phyloP scores from a whole-genome alignment of 2,113 vertebrate genomes.

The Ariopsis seemanni region DNA sequence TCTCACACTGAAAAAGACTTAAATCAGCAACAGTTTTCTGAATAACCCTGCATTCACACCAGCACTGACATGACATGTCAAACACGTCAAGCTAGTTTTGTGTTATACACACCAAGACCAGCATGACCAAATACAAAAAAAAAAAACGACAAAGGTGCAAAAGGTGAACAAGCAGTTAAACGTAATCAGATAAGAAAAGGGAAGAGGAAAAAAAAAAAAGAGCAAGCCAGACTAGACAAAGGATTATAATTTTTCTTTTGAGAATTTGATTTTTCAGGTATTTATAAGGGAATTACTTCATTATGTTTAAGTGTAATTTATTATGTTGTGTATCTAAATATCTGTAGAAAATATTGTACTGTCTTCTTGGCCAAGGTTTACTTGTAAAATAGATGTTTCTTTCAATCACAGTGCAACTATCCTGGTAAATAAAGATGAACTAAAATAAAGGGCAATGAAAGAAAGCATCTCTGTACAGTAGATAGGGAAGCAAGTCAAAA shows the following conservation, averaged over 20 bases:
- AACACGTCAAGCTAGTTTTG: not conserved
- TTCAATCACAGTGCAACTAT: not conserved
- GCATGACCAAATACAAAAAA: not conserved
- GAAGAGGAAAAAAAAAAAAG: not conserved
- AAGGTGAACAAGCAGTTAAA: not conserved
- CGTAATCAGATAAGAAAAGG: not conserved
- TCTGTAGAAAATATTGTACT: not conserved
- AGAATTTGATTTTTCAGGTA: not conserved
- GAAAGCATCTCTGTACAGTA: not conserved
- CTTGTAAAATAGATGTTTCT: not conserved
- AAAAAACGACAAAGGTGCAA: not conserved
- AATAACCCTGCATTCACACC: not conserved
- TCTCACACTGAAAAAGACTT: not conserved
- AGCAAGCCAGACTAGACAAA: not conserved
- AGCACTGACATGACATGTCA: not conserved
- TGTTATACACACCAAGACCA: not conserved
- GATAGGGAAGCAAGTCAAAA: not conserved
- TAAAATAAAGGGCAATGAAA: not conserved
- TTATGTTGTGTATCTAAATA: not conserved
- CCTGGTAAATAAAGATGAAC: not conserved
- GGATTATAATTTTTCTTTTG: not conserved
- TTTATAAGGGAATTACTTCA: not conserved
- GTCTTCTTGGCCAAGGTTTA: not conserved
- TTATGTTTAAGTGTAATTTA: not conserved
- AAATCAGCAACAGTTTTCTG: not conserved